These are phyloP conservation scores for Pocillopora damicornis DNA, from an alignment of 64 coral and sea anemone species.

Conservation along the genomic window DNA sequence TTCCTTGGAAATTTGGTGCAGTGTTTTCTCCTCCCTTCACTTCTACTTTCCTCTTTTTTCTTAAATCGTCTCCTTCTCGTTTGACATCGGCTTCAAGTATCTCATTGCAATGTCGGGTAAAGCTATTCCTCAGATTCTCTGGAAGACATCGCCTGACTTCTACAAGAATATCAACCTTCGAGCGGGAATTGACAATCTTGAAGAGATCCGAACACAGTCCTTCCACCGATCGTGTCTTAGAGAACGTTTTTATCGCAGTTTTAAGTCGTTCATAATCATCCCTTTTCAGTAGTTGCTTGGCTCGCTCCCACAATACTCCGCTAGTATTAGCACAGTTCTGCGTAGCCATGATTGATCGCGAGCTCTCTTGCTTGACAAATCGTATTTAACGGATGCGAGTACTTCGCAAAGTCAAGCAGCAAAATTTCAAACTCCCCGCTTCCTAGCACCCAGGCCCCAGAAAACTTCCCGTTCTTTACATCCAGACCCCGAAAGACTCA, in stretches of 20 bases:
- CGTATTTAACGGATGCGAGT: neutral
- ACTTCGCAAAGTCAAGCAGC: neutral
- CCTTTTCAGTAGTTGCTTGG: constrained; percentile 21
- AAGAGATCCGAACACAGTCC: constrained; percentile 49
- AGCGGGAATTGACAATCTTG: constrained; percentile 39
- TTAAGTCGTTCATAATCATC: constrained; percentile 45
- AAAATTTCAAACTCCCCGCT: constrained; percentile 10
- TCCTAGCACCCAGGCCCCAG: neutral
- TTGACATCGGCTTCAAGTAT: constrained; percentile 25
- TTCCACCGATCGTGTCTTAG: constrained; percentile 32
- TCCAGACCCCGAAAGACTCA: neutral
- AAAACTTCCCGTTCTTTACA: neutral
- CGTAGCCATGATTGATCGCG: neutral
- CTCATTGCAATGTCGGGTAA: constrained; percentile 45
- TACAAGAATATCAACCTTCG: constrained; percentile 42
- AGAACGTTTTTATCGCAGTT: constrained; percentile 56
- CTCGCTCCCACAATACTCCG: neutral
- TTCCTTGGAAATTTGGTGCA: constrained; percentile 7
- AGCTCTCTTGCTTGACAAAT: neutral
- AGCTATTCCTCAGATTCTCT: constrained; percentile 40
- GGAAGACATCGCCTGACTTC: constrained; percentile 56
- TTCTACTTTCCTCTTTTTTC: constrained; percentile 3
- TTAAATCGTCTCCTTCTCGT: neutral
- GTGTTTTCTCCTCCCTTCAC: constrained; percentile 15
- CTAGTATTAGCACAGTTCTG: neutral